Evolutionary conservation across 1,140 invertebrate genomes (phyloP).

Genomic region (Stegodyphus mimosarum): DNA sequence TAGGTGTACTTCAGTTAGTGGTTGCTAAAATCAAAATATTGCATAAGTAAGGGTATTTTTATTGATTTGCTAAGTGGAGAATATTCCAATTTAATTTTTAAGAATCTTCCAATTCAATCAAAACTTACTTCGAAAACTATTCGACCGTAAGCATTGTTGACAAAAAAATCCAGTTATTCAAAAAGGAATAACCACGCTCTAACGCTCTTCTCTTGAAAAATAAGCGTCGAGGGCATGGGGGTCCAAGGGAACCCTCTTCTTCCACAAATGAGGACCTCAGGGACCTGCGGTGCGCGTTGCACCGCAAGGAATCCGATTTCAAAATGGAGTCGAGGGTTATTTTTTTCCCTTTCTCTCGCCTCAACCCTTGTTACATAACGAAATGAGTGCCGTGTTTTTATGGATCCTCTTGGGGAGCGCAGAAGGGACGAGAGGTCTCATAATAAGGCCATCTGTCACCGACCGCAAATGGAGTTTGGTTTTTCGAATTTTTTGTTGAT

Average conservation of each 20-base stretch:
- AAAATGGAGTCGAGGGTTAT: background rate
- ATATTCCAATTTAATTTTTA: background rate
- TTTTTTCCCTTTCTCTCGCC: background rate
- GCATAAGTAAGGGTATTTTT: background rate
- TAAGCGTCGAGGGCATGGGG: background rate
- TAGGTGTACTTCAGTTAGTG: too few relatives aligned
- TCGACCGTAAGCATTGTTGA: background rate
- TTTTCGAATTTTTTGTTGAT: too few relatives aligned
- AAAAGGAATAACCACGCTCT: background rate
- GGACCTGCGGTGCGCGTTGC: background rate
- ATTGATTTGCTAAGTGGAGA: background rate
- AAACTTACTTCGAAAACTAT: background rate
- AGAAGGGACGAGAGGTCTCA: background rate
- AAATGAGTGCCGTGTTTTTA: background rate
- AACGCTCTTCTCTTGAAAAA: background rate
- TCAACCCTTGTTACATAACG: background rate
- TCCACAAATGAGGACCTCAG: slow-evolving; percentile 3
- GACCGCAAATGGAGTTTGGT: slow-evolving; percentile 20
- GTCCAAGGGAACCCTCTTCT: background rate
- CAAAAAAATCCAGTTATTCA: background rate
- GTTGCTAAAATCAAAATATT: too few relatives aligned
- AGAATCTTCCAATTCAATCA: background rate
- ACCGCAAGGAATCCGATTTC: slow-evolving; percentile 28
- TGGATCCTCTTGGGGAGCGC: background rate
- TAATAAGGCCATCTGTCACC: slow-evolving; percentile 39